Evolutionary conservation across 2,888 invertebrate species (phyloP), one percentile per base, ranked within the genome.

Genomic region (Stegana nigrithorax): DNA sequence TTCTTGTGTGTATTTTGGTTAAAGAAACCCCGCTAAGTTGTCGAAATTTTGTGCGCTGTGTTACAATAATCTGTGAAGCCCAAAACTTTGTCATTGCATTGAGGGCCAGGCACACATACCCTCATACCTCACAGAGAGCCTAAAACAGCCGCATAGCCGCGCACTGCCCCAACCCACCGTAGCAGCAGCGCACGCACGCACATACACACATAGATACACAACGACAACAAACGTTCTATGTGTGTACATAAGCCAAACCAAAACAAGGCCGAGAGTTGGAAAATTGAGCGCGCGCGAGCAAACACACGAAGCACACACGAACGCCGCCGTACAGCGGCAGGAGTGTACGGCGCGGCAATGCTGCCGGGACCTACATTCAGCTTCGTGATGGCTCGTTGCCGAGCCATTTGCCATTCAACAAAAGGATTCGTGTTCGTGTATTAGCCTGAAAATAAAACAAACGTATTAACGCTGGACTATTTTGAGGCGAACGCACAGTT

Each of bases 21-120:
- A 68, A 66, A 68, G 7, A 57, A 36, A 57, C 4, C 7, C 23
- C 19, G 12, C 32, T 8, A 32, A 32, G 6, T 32, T 32, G 32
- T 32, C 12, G n/a, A n/a, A n/a, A 39, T 14, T 39, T 39, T 26
- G 25, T 19, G 14, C 4, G 8, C 17, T 14, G n/a, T 57, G 14
- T 26, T n/a, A n/a, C n/a, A n/a, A n/a, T n/a, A 57, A 57, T 56
- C 53, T 55, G 36, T 19, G 36, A 36, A 55, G 14, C 50, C 32
- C 32, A 19, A 79, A 78, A 70, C 72, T 80, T 75, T 71, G 80
- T 67, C 78, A 78, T 70, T 77, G 76, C 78, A 75, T 72, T 80
- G 78, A 67, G 79, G 79, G 79, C 75, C 76, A 67, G 66, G n/a
- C n/a, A n/a, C n/a, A n/a, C n/a, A n/a, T n/a, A n/a, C n/a, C n/a